Base-by-base conservation (phyloP, 2,888 invertebrate species). In the Linhomoeus sp. region DNA sequence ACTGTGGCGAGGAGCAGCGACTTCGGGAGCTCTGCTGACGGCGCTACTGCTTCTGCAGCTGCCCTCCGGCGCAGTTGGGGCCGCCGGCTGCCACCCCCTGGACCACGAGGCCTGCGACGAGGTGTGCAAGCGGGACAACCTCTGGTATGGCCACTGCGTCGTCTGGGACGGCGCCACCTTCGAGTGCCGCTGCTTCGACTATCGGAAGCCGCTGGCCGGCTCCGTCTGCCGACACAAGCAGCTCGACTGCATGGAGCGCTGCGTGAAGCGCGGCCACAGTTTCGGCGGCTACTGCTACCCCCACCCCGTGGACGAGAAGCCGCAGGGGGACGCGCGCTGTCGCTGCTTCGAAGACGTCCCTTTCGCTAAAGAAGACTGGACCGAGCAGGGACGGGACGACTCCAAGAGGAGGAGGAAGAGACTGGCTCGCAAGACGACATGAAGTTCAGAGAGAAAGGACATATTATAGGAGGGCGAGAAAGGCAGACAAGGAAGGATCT, bases 51-150 rank as follows among this genome's bases (percentile, higher is more conserved):
- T 33, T 15, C 12, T 33, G 33, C 33, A 33, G 33, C 9, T 12
- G 33, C 33, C 33, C 12, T 15, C 9, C 33, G 33, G 33, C 15
- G 12, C 12, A 15, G 9, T 15, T 9, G 12, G 15, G 15, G 33
- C 15, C 12, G 15, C 33, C 24, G 41, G 41, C 41, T 41, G 41
- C 41, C 22, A 23, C 7, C 15, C 22, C 15, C 25, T 56, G 39
- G 59, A 59, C 42, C 59, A 59, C 49, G 54, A 54, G 40, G 55
- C 58, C 9, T 59, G 59, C 49, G 59, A 59, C 49, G 59, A 59
- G 40, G 50, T 59, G 12, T 59, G 59, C 50, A 59, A 59, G 45
- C 45, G 43, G 15, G 55, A 55, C 43, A 47, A 46, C 24, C 53
- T 45, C 48, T 55, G 57, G 57, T 57, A 57, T 44, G 52, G 52